Evolutionary conservation across 2,113 vertebrate genomes (phyloP).

Genomic region (Peromyscus polionotus): DNA sequence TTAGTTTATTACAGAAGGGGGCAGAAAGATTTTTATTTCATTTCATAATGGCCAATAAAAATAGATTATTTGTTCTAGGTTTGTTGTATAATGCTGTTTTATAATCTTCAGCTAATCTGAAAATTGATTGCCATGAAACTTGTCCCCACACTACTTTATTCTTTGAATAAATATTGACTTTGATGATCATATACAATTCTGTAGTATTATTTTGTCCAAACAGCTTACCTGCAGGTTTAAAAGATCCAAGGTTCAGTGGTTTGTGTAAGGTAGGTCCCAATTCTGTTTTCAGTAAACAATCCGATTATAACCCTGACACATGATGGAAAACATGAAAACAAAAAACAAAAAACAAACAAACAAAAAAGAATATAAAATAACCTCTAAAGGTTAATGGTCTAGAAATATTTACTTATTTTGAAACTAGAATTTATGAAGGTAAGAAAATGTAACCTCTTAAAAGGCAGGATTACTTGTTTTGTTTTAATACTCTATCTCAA

Average conservation of each 20-base stretch:
- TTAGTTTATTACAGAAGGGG: conserved; percentile 79
- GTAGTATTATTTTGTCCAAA: background rate
- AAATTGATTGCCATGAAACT: background rate
- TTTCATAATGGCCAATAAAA: background rate
- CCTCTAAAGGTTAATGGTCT: background rate
- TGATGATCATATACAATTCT: conserved; percentile 29
- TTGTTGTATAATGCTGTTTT: conserved; percentile 20
- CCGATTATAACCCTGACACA: background rate
- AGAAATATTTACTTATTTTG: background rate
- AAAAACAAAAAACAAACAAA: background rate
- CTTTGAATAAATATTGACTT: conserved; percentile 41
- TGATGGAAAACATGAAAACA: background rate
- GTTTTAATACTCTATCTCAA: background rate
- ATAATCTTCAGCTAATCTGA: conserved; percentile 32
- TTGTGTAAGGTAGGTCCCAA: background rate
- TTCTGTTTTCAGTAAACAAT: conserved; percentile 8
- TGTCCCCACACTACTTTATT: background rate
- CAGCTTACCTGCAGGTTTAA: background rate
- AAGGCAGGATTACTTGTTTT: background rate
- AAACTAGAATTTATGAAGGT: background rate
- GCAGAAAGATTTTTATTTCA: conserved; percentile 61
- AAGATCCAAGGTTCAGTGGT: background rate
- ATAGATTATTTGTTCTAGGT: conserved; percentile 37
- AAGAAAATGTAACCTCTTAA: background rate
- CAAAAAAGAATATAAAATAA: background rate